phyloP scores from a whole-genome alignment of 1,140 invertebrate genomes.

The Drosophila setifemur region DNA sequence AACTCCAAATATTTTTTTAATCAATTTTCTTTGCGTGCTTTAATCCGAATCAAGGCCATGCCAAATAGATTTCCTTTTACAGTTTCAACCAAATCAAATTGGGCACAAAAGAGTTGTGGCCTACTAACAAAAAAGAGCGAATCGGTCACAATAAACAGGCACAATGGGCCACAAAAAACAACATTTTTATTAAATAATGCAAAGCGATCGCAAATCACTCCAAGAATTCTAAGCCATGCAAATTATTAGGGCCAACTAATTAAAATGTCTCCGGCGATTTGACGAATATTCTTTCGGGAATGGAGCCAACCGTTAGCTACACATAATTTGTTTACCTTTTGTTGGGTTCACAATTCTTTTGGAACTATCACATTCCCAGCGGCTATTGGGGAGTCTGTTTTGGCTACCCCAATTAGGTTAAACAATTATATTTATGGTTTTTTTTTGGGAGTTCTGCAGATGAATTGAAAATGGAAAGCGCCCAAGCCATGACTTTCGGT shows the following conservation, averaged over 20 bases:
- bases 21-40: slow-evolving; percentile 21
- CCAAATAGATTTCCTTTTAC: slow-evolving; percentile 63
- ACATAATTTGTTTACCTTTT: slow-evolving; percentile 53
- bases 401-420: slow-evolving; percentile 37
- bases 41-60: slow-evolving; percentile 60
- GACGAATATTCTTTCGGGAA: slow-evolving; percentile 40
- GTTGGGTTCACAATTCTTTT: neutral
- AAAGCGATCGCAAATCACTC: slow-evolving; percentile 41
- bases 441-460: slow-evolving; percentile 21
- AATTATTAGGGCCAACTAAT: slow-evolving; percentile 42
- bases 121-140: slow-evolving; percentile 21
- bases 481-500: slow-evolving; percentile 43
- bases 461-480: slow-evolving; percentile 60
- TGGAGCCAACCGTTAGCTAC: slow-evolving; percentile 60
- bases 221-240: slow-evolving; percentile 31
- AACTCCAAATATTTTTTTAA: slow-evolving; percentile 11
- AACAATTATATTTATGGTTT: slow-evolving; percentile 41
- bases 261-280: slow-evolving; percentile 47
- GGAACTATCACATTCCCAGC: slow-evolving; percentile 19
- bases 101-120: slow-evolving; percentile 34
- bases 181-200: slow-evolving; percentile 53
- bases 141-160: slow-evolving; percentile 21
- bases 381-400: slow-evolving; percentile 2
- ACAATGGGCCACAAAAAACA: slow-evolving; percentile 13
- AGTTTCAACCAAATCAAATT: slow-evolving; percentile 44